A percentile compares a stretch with the other conserved stretches of the same genome.
These are phyloP conservation scores for Netelia melanura DNA, from an alignment of 2,888 invertebrate genomes.

Conservation along the genomic window DNA sequence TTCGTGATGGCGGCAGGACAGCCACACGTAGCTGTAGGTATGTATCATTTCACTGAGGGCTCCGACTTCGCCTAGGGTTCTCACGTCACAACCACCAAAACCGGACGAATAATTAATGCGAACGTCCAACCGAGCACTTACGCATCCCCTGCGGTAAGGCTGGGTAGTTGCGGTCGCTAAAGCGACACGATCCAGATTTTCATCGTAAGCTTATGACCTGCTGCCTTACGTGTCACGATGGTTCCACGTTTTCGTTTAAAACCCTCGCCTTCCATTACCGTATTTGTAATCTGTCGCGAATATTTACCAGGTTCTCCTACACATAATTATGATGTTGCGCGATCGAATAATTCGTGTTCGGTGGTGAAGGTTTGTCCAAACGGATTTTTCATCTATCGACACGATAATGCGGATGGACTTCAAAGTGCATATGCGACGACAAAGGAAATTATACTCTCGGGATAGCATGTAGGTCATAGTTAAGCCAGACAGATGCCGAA, in stretches of 20 bases:
- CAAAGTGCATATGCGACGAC: no score
- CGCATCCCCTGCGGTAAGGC: conserved; percentile 3
- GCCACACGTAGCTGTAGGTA: background rate
- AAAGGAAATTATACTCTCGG: conserved; percentile 28
- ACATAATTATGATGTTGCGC: no score
- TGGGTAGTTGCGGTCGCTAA: conserved; percentile 19
- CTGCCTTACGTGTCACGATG: background rate
- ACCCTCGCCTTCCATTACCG: background rate
- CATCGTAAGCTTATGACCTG: background rate
- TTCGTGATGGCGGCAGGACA: conserved; percentile 34
- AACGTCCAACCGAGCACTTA: conserved; percentile 29
- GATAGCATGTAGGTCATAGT: conserved; percentile 12
- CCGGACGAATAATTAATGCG: conserved; percentile 57
- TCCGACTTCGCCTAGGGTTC: conserved; percentile 34
- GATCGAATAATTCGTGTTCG: no score
- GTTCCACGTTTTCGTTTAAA: no score
- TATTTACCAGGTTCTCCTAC: no score
- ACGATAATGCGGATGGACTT: no score
- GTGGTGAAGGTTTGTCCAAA: no score
- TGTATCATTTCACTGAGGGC: background rate
- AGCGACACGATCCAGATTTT: conserved; percentile 34
- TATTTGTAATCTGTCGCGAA: background rate
- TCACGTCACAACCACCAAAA: conserved; percentile 17
- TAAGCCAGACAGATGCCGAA: conserved; percentile 24
- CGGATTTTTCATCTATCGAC: no score